phyloP scores from a whole-genome alignment of 2,113 vertebrate species.

The Pontoporia blainvillei region DNA sequence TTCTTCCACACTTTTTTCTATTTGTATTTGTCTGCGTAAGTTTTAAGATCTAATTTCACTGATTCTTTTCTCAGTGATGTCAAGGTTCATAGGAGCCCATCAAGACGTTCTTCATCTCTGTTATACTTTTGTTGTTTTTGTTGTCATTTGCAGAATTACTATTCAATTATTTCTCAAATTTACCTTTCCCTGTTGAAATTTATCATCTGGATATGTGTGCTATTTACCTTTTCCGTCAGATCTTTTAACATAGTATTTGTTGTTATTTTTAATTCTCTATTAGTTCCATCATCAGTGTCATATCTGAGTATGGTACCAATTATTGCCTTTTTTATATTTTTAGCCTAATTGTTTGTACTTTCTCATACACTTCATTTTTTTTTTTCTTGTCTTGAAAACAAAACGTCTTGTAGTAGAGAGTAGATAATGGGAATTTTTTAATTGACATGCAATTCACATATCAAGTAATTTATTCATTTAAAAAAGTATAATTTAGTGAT shows the following conservation, averaged over 20 bases:
- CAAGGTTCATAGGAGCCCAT: not conserved
- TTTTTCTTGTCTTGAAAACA: not conserved
- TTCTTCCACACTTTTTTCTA: not conserved
- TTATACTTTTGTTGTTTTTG: not conserved
- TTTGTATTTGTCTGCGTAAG: not conserved
- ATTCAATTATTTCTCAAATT: not conserved
- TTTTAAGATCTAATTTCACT: not conserved
- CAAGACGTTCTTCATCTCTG: not conserved
- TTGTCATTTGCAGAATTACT: not conserved
- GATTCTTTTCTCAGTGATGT: not conserved
- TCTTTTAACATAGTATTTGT: not conserved
- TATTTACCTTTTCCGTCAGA: not conserved
- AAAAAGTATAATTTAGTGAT: not conserved
- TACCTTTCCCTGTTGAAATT: not conserved
- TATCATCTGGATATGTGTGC: not conserved
- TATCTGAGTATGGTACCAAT: not conserved
- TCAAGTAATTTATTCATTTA: not conserved
- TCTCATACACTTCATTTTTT: not conserved
- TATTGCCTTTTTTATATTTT: not conserved
- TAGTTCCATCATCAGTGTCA: not conserved
- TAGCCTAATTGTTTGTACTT: not conserved
- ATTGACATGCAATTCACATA: not conserved
- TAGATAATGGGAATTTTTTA: not conserved
- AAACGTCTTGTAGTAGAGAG: not conserved
- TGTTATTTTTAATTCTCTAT: not conserved